These are phyloP conservation scores for Nemoura dubitans DNA, from an alignment of 2,888 invertebrate genomes.

Conservation along the genomic window DNA sequence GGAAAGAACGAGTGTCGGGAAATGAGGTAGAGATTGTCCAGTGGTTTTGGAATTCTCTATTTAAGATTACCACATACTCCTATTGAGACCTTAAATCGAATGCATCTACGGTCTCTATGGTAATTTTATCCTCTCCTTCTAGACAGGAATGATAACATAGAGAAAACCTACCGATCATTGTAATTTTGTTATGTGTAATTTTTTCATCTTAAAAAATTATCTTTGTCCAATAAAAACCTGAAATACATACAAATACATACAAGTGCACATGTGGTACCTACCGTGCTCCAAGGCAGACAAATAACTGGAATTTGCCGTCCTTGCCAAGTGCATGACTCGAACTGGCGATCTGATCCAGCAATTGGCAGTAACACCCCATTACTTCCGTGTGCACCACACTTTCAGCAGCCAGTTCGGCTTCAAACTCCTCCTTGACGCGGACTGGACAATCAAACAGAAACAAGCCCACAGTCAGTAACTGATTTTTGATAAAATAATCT, in stretches of 20 bases:
- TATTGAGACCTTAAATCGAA: too few species aligned
- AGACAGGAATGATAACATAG: too few species aligned
- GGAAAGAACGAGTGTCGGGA: too few species aligned
- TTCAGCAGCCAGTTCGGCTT: conserved; percentile 56
- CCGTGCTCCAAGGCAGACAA: conserved; percentile 93
- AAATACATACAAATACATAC: conserved; percentile 7
- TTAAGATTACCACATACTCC: too few species aligned
- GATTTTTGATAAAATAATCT: conserved; percentile 15
- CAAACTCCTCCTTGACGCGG: conserved; percentile 82
- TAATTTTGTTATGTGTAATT: too few species aligned
- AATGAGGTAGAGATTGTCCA: too few species aligned
- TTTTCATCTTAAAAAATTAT: too few species aligned
- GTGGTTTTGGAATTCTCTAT: too few species aligned
- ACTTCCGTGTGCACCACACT: conserved; percentile 41
- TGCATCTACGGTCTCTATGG: too few species aligned
- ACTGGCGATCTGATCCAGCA: conserved; percentile 87
- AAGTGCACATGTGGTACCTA: conserved; percentile 57
- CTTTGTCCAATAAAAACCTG: too few species aligned
- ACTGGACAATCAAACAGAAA: conserved; percentile 63
- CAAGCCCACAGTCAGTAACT: conserved; percentile 46
- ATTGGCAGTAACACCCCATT: conserved; percentile 75
- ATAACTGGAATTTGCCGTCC: conserved; percentile 97
- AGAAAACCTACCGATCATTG: too few species aligned
- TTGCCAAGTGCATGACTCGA: conserved; percentile 91
- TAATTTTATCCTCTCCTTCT: too few species aligned